These are phyloP conservation scores for Porites evermanni DNA, from an alignment of 92 coral and sea anemone genomes.

Conservation along the genomic window DNA sequence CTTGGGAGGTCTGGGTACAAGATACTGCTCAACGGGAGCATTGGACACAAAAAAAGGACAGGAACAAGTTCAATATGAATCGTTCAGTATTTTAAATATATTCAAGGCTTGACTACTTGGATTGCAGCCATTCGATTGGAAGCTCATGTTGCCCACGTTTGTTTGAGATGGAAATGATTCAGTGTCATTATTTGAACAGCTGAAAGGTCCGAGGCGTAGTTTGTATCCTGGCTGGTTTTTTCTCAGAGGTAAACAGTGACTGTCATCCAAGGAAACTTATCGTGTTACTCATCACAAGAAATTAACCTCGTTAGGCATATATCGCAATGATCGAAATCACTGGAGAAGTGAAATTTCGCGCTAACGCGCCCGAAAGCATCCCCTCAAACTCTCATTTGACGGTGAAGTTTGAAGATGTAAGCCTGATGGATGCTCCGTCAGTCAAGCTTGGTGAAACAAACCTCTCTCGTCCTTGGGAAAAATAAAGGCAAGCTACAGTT, in stretches of 20 bases:
- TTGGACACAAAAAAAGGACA: too few species aligned
- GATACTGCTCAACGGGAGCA: too few species aligned
- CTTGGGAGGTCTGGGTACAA: too few species aligned
- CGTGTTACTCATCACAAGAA: not conserved
- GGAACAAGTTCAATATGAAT: too few species aligned
- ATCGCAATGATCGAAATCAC: slow-evolving; percentile 29
- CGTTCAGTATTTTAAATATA: too few species aligned
- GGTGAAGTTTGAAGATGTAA: slow-evolving; percentile 83
- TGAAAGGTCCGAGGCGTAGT: not conserved
- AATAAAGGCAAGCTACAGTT: too few species aligned
- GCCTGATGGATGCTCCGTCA: slow-evolving; percentile 76
- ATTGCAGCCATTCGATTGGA: not conserved
- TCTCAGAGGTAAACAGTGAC: too few species aligned
- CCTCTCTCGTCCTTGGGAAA: too few species aligned
- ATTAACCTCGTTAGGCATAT: too few species aligned
- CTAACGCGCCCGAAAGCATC: slow-evolving; percentile 52
- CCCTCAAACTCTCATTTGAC: slow-evolving; percentile 72
- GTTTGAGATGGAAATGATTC: not conserved
- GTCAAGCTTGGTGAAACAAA: slow-evolving; percentile 63
- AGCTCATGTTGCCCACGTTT: not conserved
- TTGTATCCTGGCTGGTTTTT: too few species aligned
- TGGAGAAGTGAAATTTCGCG: slow-evolving; percentile 29
- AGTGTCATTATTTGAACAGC: not conserved
- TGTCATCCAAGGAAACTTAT: not conserved
- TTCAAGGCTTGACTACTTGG: too few species aligned